These are phyloP conservation scores for Drosophila ananassae DNA, from an alignment of 1,140 invertebrate genomes.

Conservation along the genomic window DNA sequence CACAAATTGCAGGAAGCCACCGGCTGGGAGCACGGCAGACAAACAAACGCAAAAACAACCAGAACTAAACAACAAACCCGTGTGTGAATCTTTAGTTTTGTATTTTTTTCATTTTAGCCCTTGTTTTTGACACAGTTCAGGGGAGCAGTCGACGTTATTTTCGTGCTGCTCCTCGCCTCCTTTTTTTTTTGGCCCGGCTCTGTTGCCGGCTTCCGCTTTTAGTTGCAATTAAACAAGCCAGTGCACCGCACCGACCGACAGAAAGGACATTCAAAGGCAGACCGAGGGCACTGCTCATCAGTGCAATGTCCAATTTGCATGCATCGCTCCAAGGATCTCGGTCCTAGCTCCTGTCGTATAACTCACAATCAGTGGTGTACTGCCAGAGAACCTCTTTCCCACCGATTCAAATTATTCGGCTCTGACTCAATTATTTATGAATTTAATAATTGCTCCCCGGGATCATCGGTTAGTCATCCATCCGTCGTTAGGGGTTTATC, in stretches of 20 bases:
- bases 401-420: background rate
- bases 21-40: constrained; percentile 38
- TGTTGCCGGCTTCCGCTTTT: constrained; percentile 58
- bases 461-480: background rate
- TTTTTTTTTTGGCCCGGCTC: constrained; percentile 9
- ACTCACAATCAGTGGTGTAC: constrained; percentile 10
- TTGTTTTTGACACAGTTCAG: constrained; percentile 77
- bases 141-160: constrained; percentile 61
- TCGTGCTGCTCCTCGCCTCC: constrained; percentile 12
- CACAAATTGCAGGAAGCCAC: constrained; percentile 77
- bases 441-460: constrained; percentile 3
- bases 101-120: constrained; percentile 11
- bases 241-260: constrained; percentile 45
- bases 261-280: constrained; percentile 16
- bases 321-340: constrained; percentile 16
- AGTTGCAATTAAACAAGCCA: constrained; percentile 80
- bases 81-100: constrained; percentile 35
- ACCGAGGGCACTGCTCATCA: constrained; percentile 68
- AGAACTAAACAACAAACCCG: constrained; percentile 72
- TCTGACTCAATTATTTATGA: constrained; percentile 17
- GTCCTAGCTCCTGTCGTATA: background rate
- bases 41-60: constrained; percentile 57
- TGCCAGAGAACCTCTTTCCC: background rate
- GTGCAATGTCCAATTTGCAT: constrained; percentile 69
- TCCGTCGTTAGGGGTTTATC: constrained; percentile 43